A percentile compares a stretch with the other conserved stretches of the same genome.
Evolutionary conservation across 1,140 invertebrate species (phyloP).

Genomic region (Musca domestica): DNA sequence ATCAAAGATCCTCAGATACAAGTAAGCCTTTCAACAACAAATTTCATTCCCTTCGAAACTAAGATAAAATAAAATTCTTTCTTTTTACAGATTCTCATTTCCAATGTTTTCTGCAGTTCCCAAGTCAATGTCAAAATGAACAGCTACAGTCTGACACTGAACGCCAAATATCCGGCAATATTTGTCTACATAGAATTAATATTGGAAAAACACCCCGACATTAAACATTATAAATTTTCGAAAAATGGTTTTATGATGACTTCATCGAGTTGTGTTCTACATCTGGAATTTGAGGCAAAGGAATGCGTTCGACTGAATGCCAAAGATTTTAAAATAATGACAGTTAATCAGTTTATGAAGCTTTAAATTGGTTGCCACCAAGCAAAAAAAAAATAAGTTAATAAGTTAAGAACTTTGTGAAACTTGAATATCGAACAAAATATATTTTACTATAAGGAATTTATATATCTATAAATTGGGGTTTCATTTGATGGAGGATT

Average conservation of each 20-base stretch:
- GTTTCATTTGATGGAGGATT: too few species aligned
- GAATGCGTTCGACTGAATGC: constrained; percentile 35
- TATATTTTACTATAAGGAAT: background rate
- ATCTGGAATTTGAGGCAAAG: constrained; percentile 34
- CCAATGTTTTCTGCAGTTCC: constrained; percentile 31
- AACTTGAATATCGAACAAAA: background rate
- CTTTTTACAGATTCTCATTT: constrained; percentile 34
- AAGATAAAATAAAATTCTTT: background rate
- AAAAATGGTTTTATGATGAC: constrained; percentile 54
- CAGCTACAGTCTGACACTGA: constrained; percentile 40
- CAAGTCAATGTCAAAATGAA: constrained; percentile 42
- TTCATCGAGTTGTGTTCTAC: constrained; percentile 36
- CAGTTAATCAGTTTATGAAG: constrained; percentile 43
- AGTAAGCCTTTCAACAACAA: constrained; percentile 30
- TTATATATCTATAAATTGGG: too few species aligned
- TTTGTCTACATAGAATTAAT: constrained; percentile 52
- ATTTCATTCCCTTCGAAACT: background rate
- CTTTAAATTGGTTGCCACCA: too few species aligned
- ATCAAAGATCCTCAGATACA: constrained; percentile 40
- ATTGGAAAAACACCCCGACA: constrained; percentile 29
- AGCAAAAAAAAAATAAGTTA: too few species aligned
- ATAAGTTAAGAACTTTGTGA: background rate
- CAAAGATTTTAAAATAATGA: constrained; percentile 36
- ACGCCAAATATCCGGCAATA: constrained; percentile 38
- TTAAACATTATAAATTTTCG: constrained; percentile 39